Evolutionary conservation across 2,797 vertebrate species (phyloP), one percentile per base, ranked within the genome.

Genomic region (Tragelaphus oryx): DNA sequence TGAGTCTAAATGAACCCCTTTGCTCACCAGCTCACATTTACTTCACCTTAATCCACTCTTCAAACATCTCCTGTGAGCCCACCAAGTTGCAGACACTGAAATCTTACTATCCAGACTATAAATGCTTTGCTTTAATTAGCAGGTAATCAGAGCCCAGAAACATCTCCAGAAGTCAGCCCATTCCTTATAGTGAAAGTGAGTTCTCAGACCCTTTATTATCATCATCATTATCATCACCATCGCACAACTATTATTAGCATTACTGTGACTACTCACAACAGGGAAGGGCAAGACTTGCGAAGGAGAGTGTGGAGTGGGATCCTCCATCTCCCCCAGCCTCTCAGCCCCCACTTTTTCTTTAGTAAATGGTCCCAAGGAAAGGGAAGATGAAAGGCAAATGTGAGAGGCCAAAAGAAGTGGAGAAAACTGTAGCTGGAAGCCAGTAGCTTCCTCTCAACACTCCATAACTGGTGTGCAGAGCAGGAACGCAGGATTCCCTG

Each of bases 111-210:
- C 26, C 16, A 24, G 74, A 59, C 37, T 55, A n/a, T 30, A 80
- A 52, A 24, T 13, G 68, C 68, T 86, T 41, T 50, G 55, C 84
- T 80, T 91, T 55, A 75, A 87, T 76, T 18, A 93, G 60, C 33
- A 76, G 18, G 22, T 28, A 80, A 44, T 37, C 4, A 52, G 75
- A 84, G 76, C 16, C 16, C 44, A 68, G 92, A 75, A 89, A 86
- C 24, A 46, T 44, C 26, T 28, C 33, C 20, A 65, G 62, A 65
- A 86, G n/a, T 20, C 60, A 80, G 60, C 55, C 60, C 22, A 2
- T 24, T 59, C 55, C 50, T 33, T 44, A 26, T 0, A 50, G 37
- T 26, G 37, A 62, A 71, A 54, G 30, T 55, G 78, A 60, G 16
- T 46, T 65, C 57, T 84, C 11, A 41, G 33, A 59, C 24, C 28